Conservation (phyloP, 2,797 vertebrate species). For the Aplochiton taeniatus region DNA sequence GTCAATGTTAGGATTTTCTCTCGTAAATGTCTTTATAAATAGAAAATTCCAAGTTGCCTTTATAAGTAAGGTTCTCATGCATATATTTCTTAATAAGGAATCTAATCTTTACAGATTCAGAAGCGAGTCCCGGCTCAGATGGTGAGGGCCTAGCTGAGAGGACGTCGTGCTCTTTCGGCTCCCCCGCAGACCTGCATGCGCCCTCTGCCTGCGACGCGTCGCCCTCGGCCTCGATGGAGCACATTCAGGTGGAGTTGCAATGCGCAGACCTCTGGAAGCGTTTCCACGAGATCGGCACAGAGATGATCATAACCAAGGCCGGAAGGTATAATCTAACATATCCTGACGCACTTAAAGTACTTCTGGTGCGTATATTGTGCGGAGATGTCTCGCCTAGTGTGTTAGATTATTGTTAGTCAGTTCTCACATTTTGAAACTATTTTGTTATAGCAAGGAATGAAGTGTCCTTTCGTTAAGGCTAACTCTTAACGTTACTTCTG, state of each 20-base stretch:
- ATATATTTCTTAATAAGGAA: slow-evolving; percentile 29
- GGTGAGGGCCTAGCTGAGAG: slow-evolving; percentile 90
- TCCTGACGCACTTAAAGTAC: background rate
- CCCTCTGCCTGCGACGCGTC: slow-evolving; percentile 78
- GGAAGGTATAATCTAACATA: slow-evolving; percentile 80
- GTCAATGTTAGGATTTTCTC: background rate
- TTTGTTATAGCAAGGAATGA: too few species aligned
- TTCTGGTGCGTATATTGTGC: background rate
- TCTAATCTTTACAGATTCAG: slow-evolving; percentile 80
- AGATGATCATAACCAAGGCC: slow-evolving; percentile 99
- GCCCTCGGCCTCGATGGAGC: slow-evolving; percentile 91
- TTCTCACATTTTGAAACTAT: too few species aligned
- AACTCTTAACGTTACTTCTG: too few species aligned
- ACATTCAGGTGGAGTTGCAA: slow-evolving; percentile 97
- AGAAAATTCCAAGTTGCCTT: slow-evolving; percentile 50
- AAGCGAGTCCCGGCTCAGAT: slow-evolving; percentile 94
- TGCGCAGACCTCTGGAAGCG: slow-evolving; percentile 98
- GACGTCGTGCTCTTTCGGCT: slow-evolving; percentile 90
- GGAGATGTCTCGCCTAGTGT: too few species aligned
- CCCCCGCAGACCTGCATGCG: slow-evolving; percentile 81
- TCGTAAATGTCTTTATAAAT: background rate
- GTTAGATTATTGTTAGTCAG: too few species aligned
- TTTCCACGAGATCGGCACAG: slow-evolving; percentile 98
- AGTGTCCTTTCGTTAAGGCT: too few species aligned
- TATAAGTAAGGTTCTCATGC: slow-evolving; percentile 16